Evolutionary conservation across 2,888 invertebrate species (phyloP).

Genomic region (Eupithecia exiguata): DNA sequence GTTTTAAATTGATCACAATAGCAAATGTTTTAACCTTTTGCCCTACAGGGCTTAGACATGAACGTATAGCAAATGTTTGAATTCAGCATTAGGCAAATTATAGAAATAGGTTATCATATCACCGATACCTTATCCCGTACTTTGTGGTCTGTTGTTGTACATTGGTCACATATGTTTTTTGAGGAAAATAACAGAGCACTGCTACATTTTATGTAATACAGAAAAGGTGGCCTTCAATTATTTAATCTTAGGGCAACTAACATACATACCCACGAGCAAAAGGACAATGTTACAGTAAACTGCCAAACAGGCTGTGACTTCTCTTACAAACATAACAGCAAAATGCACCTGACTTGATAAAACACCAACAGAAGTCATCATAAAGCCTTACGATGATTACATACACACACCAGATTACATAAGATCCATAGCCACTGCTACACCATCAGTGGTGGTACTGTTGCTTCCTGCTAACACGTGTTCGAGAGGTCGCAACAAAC

Average conservation of each 20-base stretch:
- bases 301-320: background rate
- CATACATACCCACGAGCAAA: background rate
- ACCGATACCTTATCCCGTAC: background rate
- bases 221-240: background rate
- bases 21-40: background rate
- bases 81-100: background rate
- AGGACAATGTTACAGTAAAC: slow-evolving; percentile 2
- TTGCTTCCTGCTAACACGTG: slow-evolving; percentile 26
- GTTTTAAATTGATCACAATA: slow-evolving; percentile 1
- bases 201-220: background rate
- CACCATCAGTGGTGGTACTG: slow-evolving; percentile 18
- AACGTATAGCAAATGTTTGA: background rate
- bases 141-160: background rate
- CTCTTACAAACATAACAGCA: background rate
- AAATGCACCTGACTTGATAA: background rate
- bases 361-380: slow-evolving; percentile 2
- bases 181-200: background rate
- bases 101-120: background rate
- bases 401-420: slow-evolving; percentile 10
- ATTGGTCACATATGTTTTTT: background rate
- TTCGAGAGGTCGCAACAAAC: slow-evolving; percentile 22
- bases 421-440: slow-evolving; percentile 2
- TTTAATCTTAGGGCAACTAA: background rate
- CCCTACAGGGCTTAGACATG: background rate
- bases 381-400: slow-evolving; percentile 12